Evolutionary conservation across 2,113 vertebrate species (phyloP).

Genomic region (Stercorarius parasiticus): DNA sequence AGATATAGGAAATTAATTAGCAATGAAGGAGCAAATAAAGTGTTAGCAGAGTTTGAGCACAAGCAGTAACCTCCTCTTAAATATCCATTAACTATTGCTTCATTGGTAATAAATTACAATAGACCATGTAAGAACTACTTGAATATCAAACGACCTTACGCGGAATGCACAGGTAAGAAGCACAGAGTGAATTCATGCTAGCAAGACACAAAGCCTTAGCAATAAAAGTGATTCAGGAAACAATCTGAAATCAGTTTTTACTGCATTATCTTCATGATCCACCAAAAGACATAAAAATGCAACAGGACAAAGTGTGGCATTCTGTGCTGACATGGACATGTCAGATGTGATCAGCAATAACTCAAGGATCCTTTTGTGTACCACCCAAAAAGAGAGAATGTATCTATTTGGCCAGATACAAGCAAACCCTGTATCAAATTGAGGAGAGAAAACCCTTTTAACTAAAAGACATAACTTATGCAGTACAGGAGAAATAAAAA

Average conservation of each 20-base stretch:
- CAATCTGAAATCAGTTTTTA: not conserved
- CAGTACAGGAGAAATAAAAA: not conserved
- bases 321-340: not conserved
- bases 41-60: not conserved
- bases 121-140: not conserved
- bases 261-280: not conserved
- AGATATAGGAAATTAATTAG: conserved; percentile 53
- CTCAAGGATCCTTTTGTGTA: not conserved
- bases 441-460: not conserved
- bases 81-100: conserved; percentile 5
- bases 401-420: not conserved
- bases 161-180: not conserved
- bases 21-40: conserved; percentile 55
- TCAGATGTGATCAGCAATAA: not conserved
- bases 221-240: not conserved
- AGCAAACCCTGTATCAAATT: not conserved
- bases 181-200: not conserved
- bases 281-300: not conserved
- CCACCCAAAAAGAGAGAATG: not conserved
- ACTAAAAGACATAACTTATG: not conserved
- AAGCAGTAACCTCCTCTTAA: conserved; percentile 34
- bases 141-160: not conserved
- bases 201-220: not conserved
- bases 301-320: not conserved
- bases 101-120: conserved; percentile 24